phyloP scores from a whole-genome alignment of 2,888 invertebrate genomes.

The Perithous albicinctus region DNA sequence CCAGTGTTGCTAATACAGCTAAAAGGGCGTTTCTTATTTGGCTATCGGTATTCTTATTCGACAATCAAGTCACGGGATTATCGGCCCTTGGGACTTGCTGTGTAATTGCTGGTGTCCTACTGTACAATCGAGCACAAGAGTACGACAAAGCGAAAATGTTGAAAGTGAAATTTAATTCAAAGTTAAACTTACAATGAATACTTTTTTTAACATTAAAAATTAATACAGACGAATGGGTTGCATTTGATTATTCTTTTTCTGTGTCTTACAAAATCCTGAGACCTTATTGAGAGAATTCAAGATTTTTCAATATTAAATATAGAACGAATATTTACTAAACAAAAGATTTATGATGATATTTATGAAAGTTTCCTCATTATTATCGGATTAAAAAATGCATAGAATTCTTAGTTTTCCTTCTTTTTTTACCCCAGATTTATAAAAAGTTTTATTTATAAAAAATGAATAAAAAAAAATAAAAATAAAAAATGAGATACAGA shows the following conservation, averaged over 20 bases:
- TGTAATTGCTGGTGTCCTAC: constrained; percentile 90
- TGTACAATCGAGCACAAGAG: constrained; percentile 91
- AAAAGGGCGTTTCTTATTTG: constrained; percentile 92
- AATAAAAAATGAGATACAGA: too few species aligned
- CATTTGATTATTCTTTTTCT: constrained; percentile 2
- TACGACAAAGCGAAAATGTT: constrained; percentile 85
- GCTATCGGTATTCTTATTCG: constrained; percentile 91
- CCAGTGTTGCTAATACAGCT: constrained; percentile 92
- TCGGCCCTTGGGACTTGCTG: constrained; percentile 90
- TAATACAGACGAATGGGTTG: not conserved
- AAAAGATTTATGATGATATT: too few species aligned
- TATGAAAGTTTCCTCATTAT: too few species aligned
- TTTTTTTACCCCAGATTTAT: too few species aligned
- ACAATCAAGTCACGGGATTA: constrained; percentile 90
- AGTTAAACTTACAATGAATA: constrained; percentile 81
- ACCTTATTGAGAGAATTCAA: too few species aligned
- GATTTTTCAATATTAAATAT: too few species aligned
- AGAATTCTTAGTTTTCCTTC: too few species aligned
- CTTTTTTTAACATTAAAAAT: constrained; percentile 17
- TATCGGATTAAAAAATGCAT: too few species aligned
- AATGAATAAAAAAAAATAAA: too few species aligned
- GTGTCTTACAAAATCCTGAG: not conserved
- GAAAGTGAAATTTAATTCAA: constrained; percentile 77
- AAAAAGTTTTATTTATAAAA: too few species aligned
- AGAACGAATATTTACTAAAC: too few species aligned